Percentiles rank a stretch among this genome's conserved stretches.
These are phyloP conservation scores for Hirundo rustica DNA, from an alignment of 2,797 vertebrate species.

Conservation along the genomic window DNA sequence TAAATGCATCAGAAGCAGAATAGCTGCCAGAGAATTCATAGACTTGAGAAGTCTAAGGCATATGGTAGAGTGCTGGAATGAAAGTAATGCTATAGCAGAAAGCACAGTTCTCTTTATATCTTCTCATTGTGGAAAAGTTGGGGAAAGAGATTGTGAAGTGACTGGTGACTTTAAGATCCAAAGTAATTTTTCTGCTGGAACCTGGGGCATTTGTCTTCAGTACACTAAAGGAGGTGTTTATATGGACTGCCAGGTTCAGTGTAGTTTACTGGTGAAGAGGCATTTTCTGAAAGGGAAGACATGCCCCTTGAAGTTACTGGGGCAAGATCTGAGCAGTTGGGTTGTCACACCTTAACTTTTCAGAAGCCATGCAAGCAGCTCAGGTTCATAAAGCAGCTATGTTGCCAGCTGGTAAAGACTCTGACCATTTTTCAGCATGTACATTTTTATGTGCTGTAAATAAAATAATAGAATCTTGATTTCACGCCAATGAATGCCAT, in stretches of 20 bases:
- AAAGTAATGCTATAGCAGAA: not conserved
- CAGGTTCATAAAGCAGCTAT: not conserved
- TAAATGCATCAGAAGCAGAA: not conserved
- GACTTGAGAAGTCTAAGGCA: not conserved
- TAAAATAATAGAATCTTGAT: not conserved
- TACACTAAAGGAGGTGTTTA: not conserved
- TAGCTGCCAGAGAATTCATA: not conserved
- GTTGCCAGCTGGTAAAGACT: not conserved
- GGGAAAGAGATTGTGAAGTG: not conserved
- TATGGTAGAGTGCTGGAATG: not conserved
- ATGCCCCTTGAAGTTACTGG: not conserved
- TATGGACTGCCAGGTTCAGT: not conserved
- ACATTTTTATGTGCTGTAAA: not conserved
- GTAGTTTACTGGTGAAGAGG: not conserved
- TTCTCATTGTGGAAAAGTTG: not conserved
- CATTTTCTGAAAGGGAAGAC: not conserved
- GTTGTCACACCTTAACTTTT: not conserved
- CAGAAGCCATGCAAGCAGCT: not conserved
- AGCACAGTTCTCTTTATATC: not conserved
- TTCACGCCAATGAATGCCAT: fast-evolving
- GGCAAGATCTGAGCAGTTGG: not conserved
- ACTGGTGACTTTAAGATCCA: not conserved
- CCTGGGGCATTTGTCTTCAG: not conserved
- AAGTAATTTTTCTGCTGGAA: not conserved
- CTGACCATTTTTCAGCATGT: fast-evolving